Conservation (phyloP, 2,888 invertebrate species). For the Scelioninae gen. 1 region DNA sequence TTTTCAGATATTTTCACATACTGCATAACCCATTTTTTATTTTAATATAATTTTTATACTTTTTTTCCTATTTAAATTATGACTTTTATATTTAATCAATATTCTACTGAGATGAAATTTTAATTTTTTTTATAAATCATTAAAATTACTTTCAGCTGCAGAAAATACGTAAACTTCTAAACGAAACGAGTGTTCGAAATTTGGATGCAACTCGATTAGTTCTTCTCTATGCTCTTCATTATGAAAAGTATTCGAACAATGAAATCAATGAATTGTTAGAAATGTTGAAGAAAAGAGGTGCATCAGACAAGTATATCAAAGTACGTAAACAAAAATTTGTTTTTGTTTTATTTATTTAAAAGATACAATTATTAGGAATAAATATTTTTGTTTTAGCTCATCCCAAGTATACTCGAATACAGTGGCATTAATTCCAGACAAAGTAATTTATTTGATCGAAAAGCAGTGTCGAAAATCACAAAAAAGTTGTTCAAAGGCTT, state of each 20-base stretch:
- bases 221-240: slow-evolving; percentile 96
- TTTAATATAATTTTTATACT: no score
- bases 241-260: slow-evolving; percentile 95
- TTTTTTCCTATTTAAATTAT: slow-evolving; percentile 2
- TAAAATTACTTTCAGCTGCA: slow-evolving; percentile 77
- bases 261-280: slow-evolving; percentile 91
- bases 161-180: slow-evolving; percentile 90
- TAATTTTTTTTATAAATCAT: slow-evolving; percentile 3
- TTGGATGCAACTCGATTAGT: slow-evolving; percentile 95
- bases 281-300: slow-evolving; percentile 89
- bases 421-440: slow-evolving; percentile 93
- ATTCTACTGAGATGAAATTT: no score
- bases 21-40: no score
- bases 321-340: slow-evolving; percentile 71
- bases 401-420: slow-evolving; percentile 91
- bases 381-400: slow-evolving; percentile 84
- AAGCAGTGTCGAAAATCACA: slow-evolving; percentile 95
- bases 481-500: slow-evolving; percentile 95
- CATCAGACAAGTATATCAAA: slow-evolving; percentile 86
- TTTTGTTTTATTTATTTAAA: not conserved
- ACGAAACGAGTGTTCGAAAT: slow-evolving; percentile 89
- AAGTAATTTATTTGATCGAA: slow-evolving; percentile 92
- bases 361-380: slow-evolving; percentile 32
- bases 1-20: no score
- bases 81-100: slow-evolving; percentile 67